Conservation (phyloP, 2,797 vertebrate species). For the Merluccius polli region DNA sequence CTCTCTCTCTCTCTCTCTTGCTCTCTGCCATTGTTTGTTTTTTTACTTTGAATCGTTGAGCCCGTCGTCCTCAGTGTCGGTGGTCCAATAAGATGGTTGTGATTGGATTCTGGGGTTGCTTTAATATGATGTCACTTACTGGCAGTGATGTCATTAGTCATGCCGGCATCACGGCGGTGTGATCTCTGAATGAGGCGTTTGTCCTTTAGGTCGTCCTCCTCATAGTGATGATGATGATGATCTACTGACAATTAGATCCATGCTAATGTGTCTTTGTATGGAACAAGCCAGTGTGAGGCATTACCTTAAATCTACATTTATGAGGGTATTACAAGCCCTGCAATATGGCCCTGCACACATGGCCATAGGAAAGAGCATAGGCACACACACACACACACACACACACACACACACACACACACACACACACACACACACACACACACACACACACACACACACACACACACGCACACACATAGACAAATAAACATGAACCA, state of each 20-base stretch:
- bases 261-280: conserved; percentile 31
- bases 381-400: neutral
- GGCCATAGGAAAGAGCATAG: neutral
- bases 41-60: neutral
- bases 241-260: conserved; percentile 41
- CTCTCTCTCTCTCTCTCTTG: too few species aligned
- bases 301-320: neutral
- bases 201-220: conserved; percentile 44
- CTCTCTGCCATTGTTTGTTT: neutral
- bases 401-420: neutral
- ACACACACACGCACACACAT: neutral
- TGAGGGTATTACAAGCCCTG: neutral
- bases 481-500: neutral
- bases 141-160: conserved; percentile 9
- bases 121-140: conserved; percentile 12
- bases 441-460: neutral
- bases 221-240: conserved; percentile 38
- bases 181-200: conserved; percentile 30
- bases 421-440: neutral
- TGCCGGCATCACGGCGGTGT: conserved; percentile 13
- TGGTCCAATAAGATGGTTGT: neutral
- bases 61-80: neutral
- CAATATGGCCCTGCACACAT: neutral
- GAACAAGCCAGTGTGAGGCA: conserved; percentile 27
- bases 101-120: conserved; percentile 7